Percentiles rank a stretch among this genome's conserved stretches.
phyloP scores from a whole-genome alignment of 2,113 vertebrate species.

The Microcebus tavaratra region DNA sequence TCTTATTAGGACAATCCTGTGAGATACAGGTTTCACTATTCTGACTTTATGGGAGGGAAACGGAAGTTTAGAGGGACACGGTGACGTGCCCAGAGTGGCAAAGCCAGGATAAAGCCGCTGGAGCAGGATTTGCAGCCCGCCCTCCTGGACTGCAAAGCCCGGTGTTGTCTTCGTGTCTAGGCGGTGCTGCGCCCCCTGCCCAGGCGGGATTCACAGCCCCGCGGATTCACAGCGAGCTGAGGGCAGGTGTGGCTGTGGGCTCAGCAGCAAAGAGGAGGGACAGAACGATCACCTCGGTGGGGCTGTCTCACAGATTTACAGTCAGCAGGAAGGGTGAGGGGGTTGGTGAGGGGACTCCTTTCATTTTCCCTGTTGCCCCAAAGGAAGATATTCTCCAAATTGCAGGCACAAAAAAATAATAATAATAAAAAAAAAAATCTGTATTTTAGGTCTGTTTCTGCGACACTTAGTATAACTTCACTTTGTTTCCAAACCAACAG shows the following conservation, averaged over 20 bases:
- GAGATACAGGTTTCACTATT: neutral
- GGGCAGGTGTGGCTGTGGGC: neutral
- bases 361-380: neutral
- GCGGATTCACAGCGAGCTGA: neutral
- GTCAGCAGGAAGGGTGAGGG: neutral
- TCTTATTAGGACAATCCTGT: neutral
- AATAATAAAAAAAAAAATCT: neutral
- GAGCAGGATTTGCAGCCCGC: neutral
- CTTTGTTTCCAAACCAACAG: neutral
- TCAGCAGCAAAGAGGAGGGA: neutral
- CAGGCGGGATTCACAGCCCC: no score
- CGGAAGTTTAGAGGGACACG: neutral
- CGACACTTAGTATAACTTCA: neutral
- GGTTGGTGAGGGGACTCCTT: neutral
- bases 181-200: neutral
- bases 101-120: neutral
- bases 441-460: neutral
- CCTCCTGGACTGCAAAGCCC: neutral
- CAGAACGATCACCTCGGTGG: neutral
- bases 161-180: neutral
- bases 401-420: neutral
- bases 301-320: neutral
- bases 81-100: neutral
- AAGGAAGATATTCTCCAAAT: neutral
- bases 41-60: neutral